Conservation (phyloP, 2,888 invertebrate genomes). For the Margaritifera margaritifera region DNA sequence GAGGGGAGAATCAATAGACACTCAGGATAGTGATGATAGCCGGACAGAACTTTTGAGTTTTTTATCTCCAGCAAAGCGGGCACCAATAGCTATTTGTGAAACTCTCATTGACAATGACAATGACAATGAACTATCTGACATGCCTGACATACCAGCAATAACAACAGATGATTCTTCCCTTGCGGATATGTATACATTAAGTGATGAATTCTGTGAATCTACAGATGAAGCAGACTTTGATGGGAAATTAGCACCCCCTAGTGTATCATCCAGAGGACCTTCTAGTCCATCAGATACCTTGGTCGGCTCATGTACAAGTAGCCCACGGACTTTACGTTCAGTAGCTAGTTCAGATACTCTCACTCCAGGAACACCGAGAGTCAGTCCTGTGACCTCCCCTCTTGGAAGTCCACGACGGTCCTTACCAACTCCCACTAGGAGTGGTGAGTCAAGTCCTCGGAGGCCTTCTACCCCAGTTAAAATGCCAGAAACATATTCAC, state of each 20-base stretch:
- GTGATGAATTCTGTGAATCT: conserved; percentile 55
- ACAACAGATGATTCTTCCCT: conserved; percentile 50
- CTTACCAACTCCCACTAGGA: conserved; percentile 41
- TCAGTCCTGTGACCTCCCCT: conserved; percentile 66
- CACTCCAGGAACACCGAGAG: conserved; percentile 64
- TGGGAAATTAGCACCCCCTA: conserved; percentile 42
- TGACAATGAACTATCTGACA: conserved; percentile 36
- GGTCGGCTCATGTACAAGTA: conserved; percentile 29
- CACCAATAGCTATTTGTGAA: conserved; percentile 73
- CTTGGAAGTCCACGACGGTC: conserved; percentile 60
- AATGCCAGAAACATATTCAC: conserved; percentile 44
- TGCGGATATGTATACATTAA: conserved; percentile 47
- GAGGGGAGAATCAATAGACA: conserved; percentile 51
- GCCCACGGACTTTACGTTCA: conserved; percentile 52
- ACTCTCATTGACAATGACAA: conserved; percentile 66
- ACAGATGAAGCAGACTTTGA: conserved; percentile 50
- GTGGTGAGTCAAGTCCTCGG: conserved; percentile 52
- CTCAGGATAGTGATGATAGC: conserved; percentile 52
- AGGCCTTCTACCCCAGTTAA: conserved; percentile 55
- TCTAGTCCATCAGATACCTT: conserved; percentile 58
- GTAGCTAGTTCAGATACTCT: conserved; percentile 68
- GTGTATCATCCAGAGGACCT: conserved; percentile 26
- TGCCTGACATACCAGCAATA: conserved; percentile 55
- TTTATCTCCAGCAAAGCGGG: conserved; percentile 62
- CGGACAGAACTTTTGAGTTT: conserved; percentile 49